Evolutionary conservation across 2,888 invertebrate genomes (phyloP), one percentile per base, ranked within the genome.

Genomic region (Scaptomyza flava): DNA sequence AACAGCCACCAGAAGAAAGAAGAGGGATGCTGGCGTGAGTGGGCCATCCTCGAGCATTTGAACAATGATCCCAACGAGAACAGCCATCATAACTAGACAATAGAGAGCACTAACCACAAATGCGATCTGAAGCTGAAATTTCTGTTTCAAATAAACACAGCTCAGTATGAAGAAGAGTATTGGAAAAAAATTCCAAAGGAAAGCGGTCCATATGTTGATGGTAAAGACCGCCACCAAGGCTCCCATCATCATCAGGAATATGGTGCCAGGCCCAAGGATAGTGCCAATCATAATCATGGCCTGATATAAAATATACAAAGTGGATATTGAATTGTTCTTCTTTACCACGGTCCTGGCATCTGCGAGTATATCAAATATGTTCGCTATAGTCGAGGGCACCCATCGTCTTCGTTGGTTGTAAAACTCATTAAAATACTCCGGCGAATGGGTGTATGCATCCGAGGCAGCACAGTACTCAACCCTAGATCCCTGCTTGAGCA

Each of bases 351-450:
- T 93, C 79, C 95, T 95, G 72, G 96, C 95, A 89, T 97, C 96
- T 9, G 93, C 93, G 0, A 98, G 93, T 63, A 99, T 93, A 92
- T 99, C 98, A 77, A 98, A 93, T 81, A 98, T 98, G 91, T 99
- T 99, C 34, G 98, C 98, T 91, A 98, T 96, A 0, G 98, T 99
- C 1, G 98, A 98, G 1, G 98, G 98, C 68, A 98, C 97, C 98
- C 98, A 99, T 41, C 98, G 94, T 12, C 98, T 94, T 12, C 98
- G 94, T 91, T 98, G 98, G 92, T 98, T 97, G 92, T 95, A 99
- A 93, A 99, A 98, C 91, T 98, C 98, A 76, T 95, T 95, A 91
- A 98, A 98, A 11, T 92, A 94, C 92, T 98, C 98, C 0, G 98
- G 98, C 31, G 98, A 97, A 90, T 98, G 98, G 0, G 98, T 99